These are phyloP conservation scores for Mobula hypostoma DNA, from an alignment of 2,113 vertebrate species.

Conservation along the genomic window DNA sequence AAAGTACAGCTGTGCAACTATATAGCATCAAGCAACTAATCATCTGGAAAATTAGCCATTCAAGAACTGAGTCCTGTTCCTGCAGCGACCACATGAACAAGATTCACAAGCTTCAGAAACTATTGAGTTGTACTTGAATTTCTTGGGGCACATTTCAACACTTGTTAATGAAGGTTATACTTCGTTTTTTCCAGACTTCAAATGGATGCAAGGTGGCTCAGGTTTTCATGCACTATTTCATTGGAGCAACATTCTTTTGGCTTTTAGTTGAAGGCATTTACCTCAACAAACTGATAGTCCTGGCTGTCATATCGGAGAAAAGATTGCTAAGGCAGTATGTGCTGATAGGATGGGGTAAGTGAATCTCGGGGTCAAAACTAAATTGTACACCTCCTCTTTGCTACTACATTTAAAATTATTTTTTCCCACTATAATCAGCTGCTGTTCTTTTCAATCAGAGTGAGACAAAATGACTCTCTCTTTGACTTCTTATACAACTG, in stretches of 20 bases:
- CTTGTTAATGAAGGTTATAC: neutral
- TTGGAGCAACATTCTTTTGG: slow-evolving; percentile 86
- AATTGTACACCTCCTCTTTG: neutral
- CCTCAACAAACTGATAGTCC: slow-evolving; percentile 74
- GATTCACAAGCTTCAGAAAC: no score
- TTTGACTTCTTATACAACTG: neutral
- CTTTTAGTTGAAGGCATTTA: slow-evolving; percentile 88
- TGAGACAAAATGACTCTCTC: neutral
- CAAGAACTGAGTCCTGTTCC: no score
- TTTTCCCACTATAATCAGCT: neutral
- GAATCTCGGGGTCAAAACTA: neutral
- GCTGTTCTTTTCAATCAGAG: neutral
- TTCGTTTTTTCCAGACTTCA: slow-evolving; percentile 51
- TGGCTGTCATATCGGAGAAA: slow-evolving; percentile 70
- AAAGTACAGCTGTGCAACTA: neutral
- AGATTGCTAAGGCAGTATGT: slow-evolving; percentile 74
- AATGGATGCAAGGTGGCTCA: slow-evolving; percentile 70
- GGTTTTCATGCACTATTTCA: slow-evolving; percentile 82
- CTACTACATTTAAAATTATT: neutral
- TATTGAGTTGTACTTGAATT: neutral
- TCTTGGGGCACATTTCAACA: neutral
- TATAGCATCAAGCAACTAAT: neutral
- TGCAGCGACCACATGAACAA: neutral
- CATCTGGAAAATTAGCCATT: neutral
- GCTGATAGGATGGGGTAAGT: slow-evolving; percentile 86